These are phyloP conservation scores for Rousettus leschenaultii DNA, from an alignment of 2,113 vertebrate genomes.

Conservation along the genomic window DNA sequence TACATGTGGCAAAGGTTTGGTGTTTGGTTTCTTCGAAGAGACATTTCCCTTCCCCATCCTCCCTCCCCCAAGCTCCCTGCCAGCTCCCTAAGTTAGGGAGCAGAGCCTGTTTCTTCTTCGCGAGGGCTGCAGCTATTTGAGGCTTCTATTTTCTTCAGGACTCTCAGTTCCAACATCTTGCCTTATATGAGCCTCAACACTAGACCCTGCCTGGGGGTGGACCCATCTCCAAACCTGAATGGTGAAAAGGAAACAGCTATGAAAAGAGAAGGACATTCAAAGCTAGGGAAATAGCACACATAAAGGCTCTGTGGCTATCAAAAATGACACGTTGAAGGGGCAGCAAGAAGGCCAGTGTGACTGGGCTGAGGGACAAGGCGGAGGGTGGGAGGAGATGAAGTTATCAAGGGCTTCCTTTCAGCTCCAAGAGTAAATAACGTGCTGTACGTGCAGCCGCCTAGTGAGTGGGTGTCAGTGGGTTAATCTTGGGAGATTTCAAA, in stretches of 20 bases:
- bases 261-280: background rate
- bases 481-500: background rate
- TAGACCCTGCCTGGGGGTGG: background rate
- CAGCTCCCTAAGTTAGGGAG: background rate
- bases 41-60: background rate
- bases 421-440: background rate
- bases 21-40: background rate
- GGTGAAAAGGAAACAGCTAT: background rate
- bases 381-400: no score
- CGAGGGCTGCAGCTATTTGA: background rate
- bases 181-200: background rate
- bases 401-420: background rate
- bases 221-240: background rate
- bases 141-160: background rate
- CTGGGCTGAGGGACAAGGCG: background rate
- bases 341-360: no score
- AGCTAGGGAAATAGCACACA: background rate
- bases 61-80: background rate
- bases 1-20: background rate
- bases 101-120: background rate
- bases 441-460: background rate
- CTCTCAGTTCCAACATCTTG: background rate
- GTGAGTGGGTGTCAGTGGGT: background rate
- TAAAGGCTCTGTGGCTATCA: background rate
- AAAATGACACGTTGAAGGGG: background rate